Base-by-base conservation (phyloP, 1,140 invertebrate species). In the Eupeodes corollae region DNA sequence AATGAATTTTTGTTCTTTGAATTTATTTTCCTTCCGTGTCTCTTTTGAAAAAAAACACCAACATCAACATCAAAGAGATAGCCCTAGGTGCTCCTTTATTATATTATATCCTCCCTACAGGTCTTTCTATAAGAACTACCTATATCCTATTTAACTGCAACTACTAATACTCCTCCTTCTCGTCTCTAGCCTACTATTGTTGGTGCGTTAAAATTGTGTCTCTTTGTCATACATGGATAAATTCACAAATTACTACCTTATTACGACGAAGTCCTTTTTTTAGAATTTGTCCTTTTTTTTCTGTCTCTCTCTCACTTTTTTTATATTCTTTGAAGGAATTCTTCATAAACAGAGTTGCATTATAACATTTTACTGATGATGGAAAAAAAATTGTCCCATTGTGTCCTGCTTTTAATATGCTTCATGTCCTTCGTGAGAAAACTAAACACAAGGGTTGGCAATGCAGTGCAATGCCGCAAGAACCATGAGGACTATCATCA, bases 211-310 rank as follows among this genome's bases (percentile, higher is more conserved):
- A 26, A 21, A 13, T 6, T 42, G 13, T 18, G 15, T 42, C 40
- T 13, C 19, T 37, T 37, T 37, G 40, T 42, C 40, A 42, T 42
- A 42, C 40, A 18, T 42, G 40, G 40, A 13, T 42, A 42, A 18
- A 21, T 42, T 14, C 40, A 42, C 12, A 42, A 42, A 42, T 42
- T 42, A 21, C 40, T 14, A 13, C 40, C 40, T 42, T 18, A 14
- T 21, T 18, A 13, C 12, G 35, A 37, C 10, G 13, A 37, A 12
- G 26, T 32, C n/a, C n/a, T 42, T 42, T 32, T 21, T 42, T 42
- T 42, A 37, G 21, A 32, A 26, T 21, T 14, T 14, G 40, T 15
- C 21, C 19, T 9, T 11, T 10, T 42, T 26, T 32, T 42, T 13
- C 18, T 42, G 21, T 12, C 18, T 3, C n/a, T 42, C 8, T 12